phyloP scores from a whole-genome alignment of 1,140 invertebrate genomes.

The Tenebrio molitor region DNA sequence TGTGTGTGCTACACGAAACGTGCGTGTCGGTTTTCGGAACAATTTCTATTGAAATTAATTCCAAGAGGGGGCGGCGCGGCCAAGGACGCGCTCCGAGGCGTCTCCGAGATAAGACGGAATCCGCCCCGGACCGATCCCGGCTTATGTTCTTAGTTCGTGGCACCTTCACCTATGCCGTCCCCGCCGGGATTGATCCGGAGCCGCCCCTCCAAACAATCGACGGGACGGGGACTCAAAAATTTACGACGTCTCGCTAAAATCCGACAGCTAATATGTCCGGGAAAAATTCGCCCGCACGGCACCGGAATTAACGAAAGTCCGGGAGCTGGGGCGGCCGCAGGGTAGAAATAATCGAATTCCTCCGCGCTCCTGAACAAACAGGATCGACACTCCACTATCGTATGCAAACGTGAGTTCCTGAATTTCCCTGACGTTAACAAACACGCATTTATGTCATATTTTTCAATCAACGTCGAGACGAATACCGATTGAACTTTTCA shows the following conservation, averaged over 20 bases:
- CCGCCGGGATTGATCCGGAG: too few relatives aligned
- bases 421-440: slow-evolving; percentile 3
- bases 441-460: slow-evolving; percentile 31
- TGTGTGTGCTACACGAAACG: slow-evolving; percentile 23
- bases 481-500: slow-evolving; percentile 25
- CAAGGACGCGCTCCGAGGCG: slow-evolving; percentile 1
- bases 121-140: slow-evolving; percentile 15
- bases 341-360: too few relatives aligned
- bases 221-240: neutral
- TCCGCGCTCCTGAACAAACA: too few relatives aligned
- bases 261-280: too few relatives aligned
- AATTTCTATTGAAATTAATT: slow-evolving; percentile 31
- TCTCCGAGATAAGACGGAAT: slow-evolving; percentile 12
- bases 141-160: slow-evolving; percentile 28
- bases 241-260: neutral
- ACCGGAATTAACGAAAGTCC: too few relatives aligned
- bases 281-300: too few relatives aligned
- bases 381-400: slow-evolving; percentile 14
- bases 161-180: slow-evolving; percentile 18
- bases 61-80: neutral
- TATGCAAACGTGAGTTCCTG: neutral
- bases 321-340: too few relatives aligned
- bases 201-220: slow-evolving; percentile 3
- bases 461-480: slow-evolving; percentile 21
- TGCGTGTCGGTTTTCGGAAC: slow-evolving; percentile 29